A percentile compares a stretch with the other conserved stretches of the same genome.
Conservation (phyloP, 1,140 invertebrate species). For the Drosophila ironensis region DNA sequence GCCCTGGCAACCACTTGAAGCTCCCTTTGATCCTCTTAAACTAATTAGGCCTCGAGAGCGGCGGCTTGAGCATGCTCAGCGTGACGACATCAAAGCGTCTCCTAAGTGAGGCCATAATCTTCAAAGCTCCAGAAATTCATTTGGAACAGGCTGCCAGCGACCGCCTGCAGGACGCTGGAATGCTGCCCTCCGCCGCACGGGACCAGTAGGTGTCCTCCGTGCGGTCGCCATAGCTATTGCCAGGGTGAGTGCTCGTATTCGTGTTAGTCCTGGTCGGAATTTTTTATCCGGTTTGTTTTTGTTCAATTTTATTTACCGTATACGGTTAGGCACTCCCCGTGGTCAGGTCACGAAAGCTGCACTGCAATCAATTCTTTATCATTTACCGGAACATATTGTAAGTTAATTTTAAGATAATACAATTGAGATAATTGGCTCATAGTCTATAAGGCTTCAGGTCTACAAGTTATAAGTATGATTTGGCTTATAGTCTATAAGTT, state of each 20-base stretch:
- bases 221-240: too few species aligned
- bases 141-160: constrained; percentile 59
- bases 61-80: constrained; percentile 59
- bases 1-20: constrained; percentile 36
- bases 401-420: too few species aligned
- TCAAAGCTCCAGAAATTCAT: constrained; percentile 81
- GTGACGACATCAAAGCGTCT: constrained; percentile 74
- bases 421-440: too few species aligned
- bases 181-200: constrained; percentile 6
- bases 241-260: not conserved
- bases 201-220: not conserved
- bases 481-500: too few species aligned
- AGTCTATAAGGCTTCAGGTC: too few species aligned
- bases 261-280: constrained; percentile 1
- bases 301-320: constrained; percentile 50
- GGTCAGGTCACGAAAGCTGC: constrained; percentile 34
- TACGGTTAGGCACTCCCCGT: constrained; percentile 8
- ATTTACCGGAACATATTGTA: not conserved
- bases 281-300: constrained; percentile 18
- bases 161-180: constrained; percentile 27
- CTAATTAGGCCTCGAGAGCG: constrained; percentile 49
- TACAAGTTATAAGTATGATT: too few species aligned
- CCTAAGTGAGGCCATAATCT: constrained; percentile 76
- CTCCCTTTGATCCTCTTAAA: constrained; percentile 73
- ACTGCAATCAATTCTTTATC: not conserved